Conservation (phyloP, 30 jellyfish, hydroid and myxozoan genomes). For the Aurelia coerulea region DNA sequence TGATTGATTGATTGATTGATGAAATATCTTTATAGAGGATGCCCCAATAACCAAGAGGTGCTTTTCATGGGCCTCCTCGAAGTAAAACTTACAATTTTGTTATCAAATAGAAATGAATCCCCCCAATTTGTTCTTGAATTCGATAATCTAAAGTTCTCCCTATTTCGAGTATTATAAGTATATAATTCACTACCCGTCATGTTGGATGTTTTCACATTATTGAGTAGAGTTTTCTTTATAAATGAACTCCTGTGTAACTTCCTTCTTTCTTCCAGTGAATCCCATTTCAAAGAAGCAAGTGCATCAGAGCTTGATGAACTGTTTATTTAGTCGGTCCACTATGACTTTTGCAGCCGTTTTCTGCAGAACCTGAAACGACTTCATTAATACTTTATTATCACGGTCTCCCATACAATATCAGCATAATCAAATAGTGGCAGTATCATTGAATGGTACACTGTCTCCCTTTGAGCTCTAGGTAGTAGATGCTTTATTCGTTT, state of each 20-base stretch:
- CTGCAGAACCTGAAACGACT: slow-evolving; percentile 44
- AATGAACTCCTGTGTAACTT: slow-evolving; percentile 33
- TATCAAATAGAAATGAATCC: too few species aligned
- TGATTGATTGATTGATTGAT: too few species aligned
- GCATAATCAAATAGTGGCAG: slow-evolving; percentile 56
- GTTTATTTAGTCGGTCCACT: not conserved
- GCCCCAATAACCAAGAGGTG: too few species aligned
- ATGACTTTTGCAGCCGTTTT: slow-evolving; percentile 41
- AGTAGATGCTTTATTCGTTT: slow-evolving; percentile 55
- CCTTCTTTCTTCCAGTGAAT: slow-evolving; percentile 24
- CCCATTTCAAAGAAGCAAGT: slow-evolving; percentile 18
- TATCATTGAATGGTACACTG: slow-evolving; percentile 32
- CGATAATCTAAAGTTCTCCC: too few species aligned
- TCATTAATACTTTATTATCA: slow-evolving; percentile 54
- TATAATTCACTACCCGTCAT: slow-evolving; percentile 15
- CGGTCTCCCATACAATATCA: slow-evolving; percentile 49
- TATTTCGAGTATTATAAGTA: too few species aligned
- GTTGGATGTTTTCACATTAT: slow-evolving; percentile 25
- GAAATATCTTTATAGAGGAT: too few species aligned
- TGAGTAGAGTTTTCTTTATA: slow-evolving; percentile 7
- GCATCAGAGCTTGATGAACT: slow-evolving; percentile 49
- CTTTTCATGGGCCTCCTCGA: too few species aligned
- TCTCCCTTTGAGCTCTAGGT: slow-evolving; percentile 63
- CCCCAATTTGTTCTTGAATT: too few species aligned
- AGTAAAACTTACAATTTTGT: too few species aligned